Percentiles rank a stretch among this genome's conserved stretches.
phyloP scores from a whole-genome alignment of 2,113 vertebrate genomes.

The Platichthys flesus region DNA sequence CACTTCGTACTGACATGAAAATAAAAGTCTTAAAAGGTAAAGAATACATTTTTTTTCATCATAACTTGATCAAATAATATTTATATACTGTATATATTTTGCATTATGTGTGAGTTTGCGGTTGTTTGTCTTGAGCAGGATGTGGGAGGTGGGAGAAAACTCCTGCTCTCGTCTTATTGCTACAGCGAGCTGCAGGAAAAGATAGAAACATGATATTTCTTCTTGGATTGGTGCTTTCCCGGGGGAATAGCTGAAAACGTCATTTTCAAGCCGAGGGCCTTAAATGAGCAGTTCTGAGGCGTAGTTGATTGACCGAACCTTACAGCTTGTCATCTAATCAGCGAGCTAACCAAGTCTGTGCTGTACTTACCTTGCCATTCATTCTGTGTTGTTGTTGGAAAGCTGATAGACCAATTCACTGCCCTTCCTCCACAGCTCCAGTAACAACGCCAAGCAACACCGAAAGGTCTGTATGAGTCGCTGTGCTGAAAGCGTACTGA shows the following conservation, averaged over 20 bases:
- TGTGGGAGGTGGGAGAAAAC: conserved; percentile 32
- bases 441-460: conserved; percentile 51
- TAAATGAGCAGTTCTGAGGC: conserved; percentile 73
- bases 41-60: too few relatives aligned
- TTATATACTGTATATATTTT: too few relatives aligned
- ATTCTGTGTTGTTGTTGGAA: conserved; percentile 70
- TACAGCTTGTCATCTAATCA: conserved; percentile 75
- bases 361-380: conserved; percentile 71
- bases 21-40: too few relatives aligned
- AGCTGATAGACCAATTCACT: conserved; percentile 65
- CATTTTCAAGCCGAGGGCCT: conserved; percentile 58
- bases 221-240: conserved; percentile 60
- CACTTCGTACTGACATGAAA: too few relatives aligned
- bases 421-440: conserved; percentile 43
- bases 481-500: background rate
- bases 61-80: too few relatives aligned
- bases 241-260: conserved; percentile 68
- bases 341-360: conserved; percentile 64
- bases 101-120: background rate
- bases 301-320: conserved; percentile 71
- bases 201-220: conserved; percentile 67
- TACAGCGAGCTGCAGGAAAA: conserved; percentile 40
- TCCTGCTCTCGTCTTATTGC: conserved; percentile 21
- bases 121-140: conserved; percentile 26
- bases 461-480: conserved; percentile 27